Percentiles rank a stretch among this genome's conserved stretches.
Evolutionary conservation across 2,888 invertebrate genomes (phyloP).

Genomic region (Caenorhabditis sulstoni): DNA sequence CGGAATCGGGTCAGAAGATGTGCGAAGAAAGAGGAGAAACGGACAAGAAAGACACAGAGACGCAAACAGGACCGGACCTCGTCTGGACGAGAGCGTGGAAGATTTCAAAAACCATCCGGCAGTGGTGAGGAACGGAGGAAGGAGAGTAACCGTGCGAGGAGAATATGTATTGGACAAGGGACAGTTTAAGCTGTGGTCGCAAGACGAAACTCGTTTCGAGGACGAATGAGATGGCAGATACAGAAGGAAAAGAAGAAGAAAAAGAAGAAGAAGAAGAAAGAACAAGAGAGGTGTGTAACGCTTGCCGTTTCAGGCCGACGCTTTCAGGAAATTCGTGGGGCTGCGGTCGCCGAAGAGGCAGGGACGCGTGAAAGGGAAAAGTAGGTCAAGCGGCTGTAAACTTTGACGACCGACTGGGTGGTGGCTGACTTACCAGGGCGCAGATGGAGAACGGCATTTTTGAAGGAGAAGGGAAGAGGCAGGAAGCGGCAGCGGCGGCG

Average conservation of each 20-base stretch:
- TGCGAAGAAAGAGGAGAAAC: slow-evolving; percentile 21
- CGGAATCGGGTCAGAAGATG: slow-evolving; percentile 6
- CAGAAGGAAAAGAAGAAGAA: slow-evolving; percentile 2
- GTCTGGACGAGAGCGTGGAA: slow-evolving; percentile 11
- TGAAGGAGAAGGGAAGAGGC: background rate
- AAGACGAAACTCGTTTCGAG: slow-evolving; percentile 44
- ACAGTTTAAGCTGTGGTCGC: slow-evolving; percentile 52
- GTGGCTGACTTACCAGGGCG: slow-evolving; percentile 50
- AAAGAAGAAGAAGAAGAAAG: background rate
- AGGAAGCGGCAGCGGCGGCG: background rate
- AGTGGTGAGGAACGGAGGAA: background rate
- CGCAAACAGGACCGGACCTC: slow-evolving; percentile 18
- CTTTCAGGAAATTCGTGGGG: slow-evolving; percentile 18
- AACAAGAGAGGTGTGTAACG: slow-evolving; percentile 11
- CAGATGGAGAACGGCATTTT: slow-evolving; percentile 56
- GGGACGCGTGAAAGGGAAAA: slow-evolving; percentile 38
- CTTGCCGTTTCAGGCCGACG: slow-evolving; percentile 11
- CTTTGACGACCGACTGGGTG: slow-evolving; percentile 11
- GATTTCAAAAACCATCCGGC: slow-evolving; percentile 15
- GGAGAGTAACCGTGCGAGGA: background rate
- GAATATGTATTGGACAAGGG: slow-evolving; percentile 17
- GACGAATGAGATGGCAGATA: slow-evolving; percentile 33
- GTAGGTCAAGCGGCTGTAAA: slow-evolving; percentile 43
- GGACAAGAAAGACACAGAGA: slow-evolving; percentile 6
- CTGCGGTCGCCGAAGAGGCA: slow-evolving; percentile 5